Evolutionary conservation across 2,888 invertebrate species (phyloP).

Genomic region (Anoplius nigerrimus): DNA sequence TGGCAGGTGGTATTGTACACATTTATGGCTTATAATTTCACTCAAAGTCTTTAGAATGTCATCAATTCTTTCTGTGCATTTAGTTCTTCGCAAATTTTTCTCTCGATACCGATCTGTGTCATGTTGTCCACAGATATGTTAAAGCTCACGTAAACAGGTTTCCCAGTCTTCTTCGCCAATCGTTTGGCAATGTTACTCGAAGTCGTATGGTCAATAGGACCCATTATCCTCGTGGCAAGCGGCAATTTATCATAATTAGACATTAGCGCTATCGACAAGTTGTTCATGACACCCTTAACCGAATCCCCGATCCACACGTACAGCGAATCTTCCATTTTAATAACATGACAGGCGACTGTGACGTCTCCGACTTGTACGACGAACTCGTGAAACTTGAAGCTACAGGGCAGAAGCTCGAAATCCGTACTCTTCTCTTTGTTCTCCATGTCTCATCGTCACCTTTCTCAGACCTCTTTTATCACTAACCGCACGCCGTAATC

Average conservation of each 20-base stretch:
- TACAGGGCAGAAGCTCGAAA: constrained; percentile 53
- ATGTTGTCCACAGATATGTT: constrained; percentile 66
- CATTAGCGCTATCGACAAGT: constrained; percentile 67
- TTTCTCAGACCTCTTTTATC: too few species aligned
- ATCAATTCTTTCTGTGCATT: constrained; percentile 25
- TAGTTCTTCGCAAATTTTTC: constrained; percentile 68
- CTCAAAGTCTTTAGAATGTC: constrained; percentile 14
- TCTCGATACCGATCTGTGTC: constrained; percentile 64
- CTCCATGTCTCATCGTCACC: too few species aligned
- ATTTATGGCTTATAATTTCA: background rate
- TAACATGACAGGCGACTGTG: constrained; percentile 63
- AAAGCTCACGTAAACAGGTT: constrained; percentile 73
- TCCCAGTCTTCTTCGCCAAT: constrained; percentile 68
- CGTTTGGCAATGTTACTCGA: constrained; percentile 70
- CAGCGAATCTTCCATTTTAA: constrained; percentile 70
- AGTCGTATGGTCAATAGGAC: constrained; percentile 60
- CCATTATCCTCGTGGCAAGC: constrained; percentile 70
- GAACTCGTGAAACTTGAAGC: constrained; percentile 67
- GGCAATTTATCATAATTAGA: constrained; percentile 63
- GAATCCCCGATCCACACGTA: constrained; percentile 72
- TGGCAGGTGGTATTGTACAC: background rate
- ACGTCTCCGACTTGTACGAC: constrained; percentile 58
- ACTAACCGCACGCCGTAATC: too few species aligned
- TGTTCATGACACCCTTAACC: constrained; percentile 61
- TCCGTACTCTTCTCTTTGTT: too few species aligned